Conservation (phyloP, 2,113 vertebrate species). For the Sphaerodactylus townsendi region DNA sequence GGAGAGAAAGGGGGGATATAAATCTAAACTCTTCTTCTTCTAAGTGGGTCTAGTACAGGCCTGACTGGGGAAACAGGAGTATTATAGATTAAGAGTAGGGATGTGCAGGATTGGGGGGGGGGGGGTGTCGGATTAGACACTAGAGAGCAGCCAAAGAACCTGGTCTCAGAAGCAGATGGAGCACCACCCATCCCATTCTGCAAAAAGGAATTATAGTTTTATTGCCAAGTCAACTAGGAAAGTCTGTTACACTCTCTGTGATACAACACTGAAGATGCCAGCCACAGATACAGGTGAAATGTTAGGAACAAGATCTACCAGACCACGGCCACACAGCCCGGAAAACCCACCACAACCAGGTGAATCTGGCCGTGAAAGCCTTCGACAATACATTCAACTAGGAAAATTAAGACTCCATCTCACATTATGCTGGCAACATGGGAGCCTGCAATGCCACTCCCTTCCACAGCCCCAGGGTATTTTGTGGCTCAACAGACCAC, state of each 20-base stretch:
- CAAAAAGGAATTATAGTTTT: background rate
- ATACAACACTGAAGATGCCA: too few species aligned
- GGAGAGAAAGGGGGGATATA: too few species aligned
- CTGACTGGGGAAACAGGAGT: background rate
- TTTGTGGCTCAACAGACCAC: background rate
- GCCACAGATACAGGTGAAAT: too few species aligned
- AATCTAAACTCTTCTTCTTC: too few species aligned
- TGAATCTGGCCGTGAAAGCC: too few species aligned
- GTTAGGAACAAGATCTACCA: too few species aligned
- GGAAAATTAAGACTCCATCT: background rate
- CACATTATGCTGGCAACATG: background rate
- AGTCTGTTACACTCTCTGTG: too few species aligned
- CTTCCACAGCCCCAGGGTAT: background rate
- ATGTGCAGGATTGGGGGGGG: too few species aligned
- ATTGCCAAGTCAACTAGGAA: background rate
- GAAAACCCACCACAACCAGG: too few species aligned
- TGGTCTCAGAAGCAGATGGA: background rate
- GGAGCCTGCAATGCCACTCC: background rate
- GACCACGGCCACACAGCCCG: too few species aligned
- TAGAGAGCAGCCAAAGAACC: background rate
- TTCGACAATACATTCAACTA: too few species aligned
- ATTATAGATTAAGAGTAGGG: background rate
- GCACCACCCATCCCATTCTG: background rate
- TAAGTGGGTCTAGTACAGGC: background rate
- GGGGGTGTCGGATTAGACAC: background rate